Conservation (phyloP, 1,140 invertebrate species). For the Luehdorfia chinensis region DNA sequence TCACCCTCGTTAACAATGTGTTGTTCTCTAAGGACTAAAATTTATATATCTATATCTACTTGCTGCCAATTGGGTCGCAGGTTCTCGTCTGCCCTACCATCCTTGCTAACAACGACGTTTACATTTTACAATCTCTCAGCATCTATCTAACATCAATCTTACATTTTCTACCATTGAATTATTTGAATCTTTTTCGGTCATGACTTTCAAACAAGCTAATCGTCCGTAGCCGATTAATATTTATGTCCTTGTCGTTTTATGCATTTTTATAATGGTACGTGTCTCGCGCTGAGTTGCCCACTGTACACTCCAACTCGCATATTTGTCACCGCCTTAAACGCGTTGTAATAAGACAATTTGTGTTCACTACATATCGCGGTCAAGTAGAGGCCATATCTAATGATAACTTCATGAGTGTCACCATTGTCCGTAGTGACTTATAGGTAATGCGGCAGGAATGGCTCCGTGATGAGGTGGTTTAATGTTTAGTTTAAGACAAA, state of each 20-base stretch:
- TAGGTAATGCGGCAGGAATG: constrained; percentile 39
- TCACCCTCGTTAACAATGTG: no score
- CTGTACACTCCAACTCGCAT: constrained; percentile 13
- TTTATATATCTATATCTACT: no score
- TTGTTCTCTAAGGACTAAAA: no score
- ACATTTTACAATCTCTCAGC: no score
- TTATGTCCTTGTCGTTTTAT: constrained; percentile 5
- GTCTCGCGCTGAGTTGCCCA: constrained; percentile 5
- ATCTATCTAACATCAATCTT: no score
- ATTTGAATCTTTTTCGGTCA: no score
- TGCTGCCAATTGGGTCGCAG: no score
- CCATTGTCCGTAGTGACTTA: constrained; percentile 54
- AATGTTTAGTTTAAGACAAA: constrained; percentile 43
- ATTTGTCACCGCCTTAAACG: constrained; percentile 24
- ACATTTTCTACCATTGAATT: no score
- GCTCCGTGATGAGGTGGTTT: constrained; percentile 38
- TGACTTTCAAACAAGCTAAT: no score
- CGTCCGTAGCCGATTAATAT: no score
- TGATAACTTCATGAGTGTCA: constrained; percentile 44
- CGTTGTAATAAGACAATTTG: constrained; percentile 62
- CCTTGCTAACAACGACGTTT: no score
- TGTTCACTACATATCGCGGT: constrained; percentile 36
- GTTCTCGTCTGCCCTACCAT: no score
- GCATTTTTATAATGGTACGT: constrained; percentile 3
- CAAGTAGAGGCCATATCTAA: constrained; percentile 60